Conservation (phyloP, 1,140 invertebrate species). For the Plutomurus gul region DNA sequence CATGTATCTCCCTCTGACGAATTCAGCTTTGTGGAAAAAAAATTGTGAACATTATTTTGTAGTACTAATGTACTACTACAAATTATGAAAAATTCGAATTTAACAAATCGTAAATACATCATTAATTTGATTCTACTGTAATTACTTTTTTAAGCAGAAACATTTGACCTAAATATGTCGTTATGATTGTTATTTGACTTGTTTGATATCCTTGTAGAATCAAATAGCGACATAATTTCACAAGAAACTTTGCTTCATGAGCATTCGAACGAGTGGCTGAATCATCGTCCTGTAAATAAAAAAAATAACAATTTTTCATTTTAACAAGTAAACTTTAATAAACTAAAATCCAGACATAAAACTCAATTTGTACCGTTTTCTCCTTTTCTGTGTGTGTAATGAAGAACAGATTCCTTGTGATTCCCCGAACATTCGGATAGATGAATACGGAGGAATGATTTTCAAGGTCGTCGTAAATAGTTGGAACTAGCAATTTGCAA, state of each 20-base stretch:
- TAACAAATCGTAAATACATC: neutral
- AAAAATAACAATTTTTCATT: neutral
- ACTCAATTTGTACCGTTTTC: slow-evolving; percentile 27
- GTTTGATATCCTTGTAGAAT: slow-evolving; percentile 65
- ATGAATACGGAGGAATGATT: slow-evolving; percentile 49
- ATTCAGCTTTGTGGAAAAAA: slow-evolving; percentile 30
- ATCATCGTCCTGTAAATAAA: slow-evolving; percentile 59
- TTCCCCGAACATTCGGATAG: slow-evolving; percentile 50
- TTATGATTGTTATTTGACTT: slow-evolving; percentile 68
- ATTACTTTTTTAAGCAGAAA: slow-evolving; percentile 51
- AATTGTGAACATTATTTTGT: neutral
- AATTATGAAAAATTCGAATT: neutral
- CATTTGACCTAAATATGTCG: slow-evolving; percentile 68
- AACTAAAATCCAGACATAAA: no score
- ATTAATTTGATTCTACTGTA: neutral
- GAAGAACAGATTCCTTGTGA: slow-evolving; percentile 54
- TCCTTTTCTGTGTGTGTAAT: slow-evolving; percentile 51
- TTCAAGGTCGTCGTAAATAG: slow-evolving; percentile 52
- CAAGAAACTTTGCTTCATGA: slow-evolving; percentile 65
- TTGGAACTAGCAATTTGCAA: slow-evolving; percentile 43
- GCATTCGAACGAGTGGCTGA: slow-evolving; percentile 63
- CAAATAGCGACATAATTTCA: slow-evolving; percentile 65
- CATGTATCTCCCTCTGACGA: slow-evolving; percentile 49
- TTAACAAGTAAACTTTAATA: neutral
- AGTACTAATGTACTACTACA: slow-evolving; percentile 28